Conservation (phyloP, 2,888 invertebrate species). For the Euplexia lucipara region DNA sequence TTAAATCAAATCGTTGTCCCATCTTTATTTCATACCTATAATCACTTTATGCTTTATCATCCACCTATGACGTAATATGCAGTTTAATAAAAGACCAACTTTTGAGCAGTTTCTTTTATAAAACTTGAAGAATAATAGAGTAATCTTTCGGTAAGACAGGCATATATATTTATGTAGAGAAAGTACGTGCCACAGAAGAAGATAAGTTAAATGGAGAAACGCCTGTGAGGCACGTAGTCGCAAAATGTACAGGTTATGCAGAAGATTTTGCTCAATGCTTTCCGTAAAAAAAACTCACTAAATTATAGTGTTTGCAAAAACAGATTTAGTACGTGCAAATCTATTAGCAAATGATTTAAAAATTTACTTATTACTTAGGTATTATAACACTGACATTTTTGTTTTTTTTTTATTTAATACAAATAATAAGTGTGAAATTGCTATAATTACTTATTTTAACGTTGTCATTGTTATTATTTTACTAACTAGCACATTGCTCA, state of each 20-base stretch:
- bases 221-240: conserved; percentile 52
- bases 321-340: no score
- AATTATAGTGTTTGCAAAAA: no score
- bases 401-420: no score
- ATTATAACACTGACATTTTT: no score
- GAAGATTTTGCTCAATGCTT: conserved; percentile 30
- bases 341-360: no score
- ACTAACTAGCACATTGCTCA: no score
- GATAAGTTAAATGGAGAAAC: conserved; percentile 54
- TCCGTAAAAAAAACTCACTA: conserved; percentile 1
- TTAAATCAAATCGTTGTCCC: no score
- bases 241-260: conserved; percentile 43
- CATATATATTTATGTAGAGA: conserved; percentile 53
- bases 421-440: no score
- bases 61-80: not conserved
- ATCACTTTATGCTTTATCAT: conserved; percentile 9
- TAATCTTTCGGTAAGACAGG: conserved; percentile 33
- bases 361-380: no score
- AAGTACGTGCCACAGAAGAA: conserved; percentile 48
- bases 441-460: no score
- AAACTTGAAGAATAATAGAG: conserved; percentile 20
- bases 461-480: no score
- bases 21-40: no score
- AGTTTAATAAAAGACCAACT: not conserved
- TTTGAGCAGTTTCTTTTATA: conserved; percentile 5